Percentiles rank a stretch among this genome's conserved stretches.
Conservation (phyloP, 2,888 invertebrate genomes). For the Heliconius charithonia region DNA sequence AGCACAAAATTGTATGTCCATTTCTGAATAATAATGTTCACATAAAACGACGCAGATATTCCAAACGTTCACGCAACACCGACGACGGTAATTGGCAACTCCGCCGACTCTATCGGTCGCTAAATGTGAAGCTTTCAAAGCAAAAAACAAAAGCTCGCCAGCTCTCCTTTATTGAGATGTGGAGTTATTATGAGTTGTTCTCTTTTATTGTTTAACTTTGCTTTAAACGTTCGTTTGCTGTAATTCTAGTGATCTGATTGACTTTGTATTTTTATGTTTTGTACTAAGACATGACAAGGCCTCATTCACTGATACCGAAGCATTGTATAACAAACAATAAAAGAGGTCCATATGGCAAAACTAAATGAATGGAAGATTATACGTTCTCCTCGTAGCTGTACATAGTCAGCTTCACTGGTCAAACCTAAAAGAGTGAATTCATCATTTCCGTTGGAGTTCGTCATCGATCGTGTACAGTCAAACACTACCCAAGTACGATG, state of each 20-base stretch:
- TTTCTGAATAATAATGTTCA: conserved; percentile 21
- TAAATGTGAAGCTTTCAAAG: conserved; percentile 12
- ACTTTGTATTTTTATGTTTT: neutral
- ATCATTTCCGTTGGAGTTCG: too few relatives aligned
- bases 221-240: neutral
- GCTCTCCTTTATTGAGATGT: neutral
- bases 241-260: neutral
- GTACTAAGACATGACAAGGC: too few relatives aligned
- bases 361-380: too few relatives aligned
- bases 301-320: too few relatives aligned
- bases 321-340: too few relatives aligned
- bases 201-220: neutral
- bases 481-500: too few relatives aligned
- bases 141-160: conserved; percentile 13
- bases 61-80: conserved; percentile 8
- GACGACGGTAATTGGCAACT: conserved; percentile 20
- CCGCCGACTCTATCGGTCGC: neutral
- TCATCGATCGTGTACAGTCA: too few relatives aligned
- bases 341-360: too few relatives aligned
- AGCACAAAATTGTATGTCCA: conserved; percentile 9
- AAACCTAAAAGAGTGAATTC: too few relatives aligned
- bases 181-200: neutral
- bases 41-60: conserved; percentile 23
- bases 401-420: too few relatives aligned
- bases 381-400: too few relatives aligned